These are phyloP conservation scores for Hypomecis atomaria DNA, from an alignment of 2,888 invertebrate species.

Conservation along the genomic window DNA sequence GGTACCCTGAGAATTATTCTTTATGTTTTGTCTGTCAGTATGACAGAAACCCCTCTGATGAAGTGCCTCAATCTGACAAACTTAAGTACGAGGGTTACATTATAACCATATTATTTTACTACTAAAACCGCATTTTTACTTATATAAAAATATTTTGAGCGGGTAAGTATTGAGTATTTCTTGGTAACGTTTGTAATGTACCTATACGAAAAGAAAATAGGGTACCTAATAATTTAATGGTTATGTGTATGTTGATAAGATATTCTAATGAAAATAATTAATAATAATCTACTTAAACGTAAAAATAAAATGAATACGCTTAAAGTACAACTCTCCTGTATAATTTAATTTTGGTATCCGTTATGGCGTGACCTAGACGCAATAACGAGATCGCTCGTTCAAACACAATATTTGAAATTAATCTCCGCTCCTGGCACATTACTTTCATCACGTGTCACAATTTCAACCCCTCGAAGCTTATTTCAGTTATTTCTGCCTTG, in stretches of 20 bases:
- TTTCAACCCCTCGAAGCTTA: constrained; percentile 41
- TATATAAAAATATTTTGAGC: background rate
- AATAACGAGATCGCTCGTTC: constrained; percentile 21
- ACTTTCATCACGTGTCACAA: constrained; percentile 45
- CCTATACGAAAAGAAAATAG: background rate
- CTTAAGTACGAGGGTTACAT: background rate
- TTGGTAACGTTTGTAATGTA: background rate
- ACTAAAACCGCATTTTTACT: background rate
- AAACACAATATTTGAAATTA: constrained; percentile 37
- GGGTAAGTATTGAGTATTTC: too few species aligned
- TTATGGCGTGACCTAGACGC: constrained; percentile 12
- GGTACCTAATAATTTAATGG: too few species aligned
- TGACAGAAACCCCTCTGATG: constrained; percentile 7
- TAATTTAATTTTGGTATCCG: constrained; percentile 19
- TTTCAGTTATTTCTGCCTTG: constrained; percentile 46
- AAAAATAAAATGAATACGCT: background rate
- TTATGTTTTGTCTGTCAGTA: constrained; percentile 13
- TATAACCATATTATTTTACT: background rate
- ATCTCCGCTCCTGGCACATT: constrained; percentile 41
- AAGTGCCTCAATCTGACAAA: constrained; percentile 1
- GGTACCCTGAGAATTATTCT: constrained; percentile 11
- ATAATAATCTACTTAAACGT: too few species aligned
- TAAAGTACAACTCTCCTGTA: background rate
- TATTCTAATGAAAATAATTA: background rate
- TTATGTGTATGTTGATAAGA: too few species aligned